A percentile compares a stretch with the other conserved stretches of the same genome.
Conservation (phyloP, 2,888 invertebrate genomes). For the Dorcus hopei region DNA sequence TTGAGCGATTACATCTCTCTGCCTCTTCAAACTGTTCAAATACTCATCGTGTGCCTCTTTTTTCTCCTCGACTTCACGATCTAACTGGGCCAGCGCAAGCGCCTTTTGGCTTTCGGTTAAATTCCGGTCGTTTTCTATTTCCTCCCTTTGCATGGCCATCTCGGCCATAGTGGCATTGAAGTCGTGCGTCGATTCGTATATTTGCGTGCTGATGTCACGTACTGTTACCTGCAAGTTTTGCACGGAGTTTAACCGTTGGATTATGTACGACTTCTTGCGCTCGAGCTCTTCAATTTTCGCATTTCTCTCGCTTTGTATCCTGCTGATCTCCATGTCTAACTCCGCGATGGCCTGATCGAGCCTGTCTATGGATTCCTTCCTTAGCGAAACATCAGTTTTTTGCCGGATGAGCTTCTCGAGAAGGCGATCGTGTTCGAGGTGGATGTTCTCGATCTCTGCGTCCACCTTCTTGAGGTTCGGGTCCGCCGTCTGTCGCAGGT, state of each 20-base stretch:
- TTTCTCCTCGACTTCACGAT: slow-evolving; percentile 32
- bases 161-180: slow-evolving; percentile 33
- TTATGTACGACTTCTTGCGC: slow-evolving; percentile 18
- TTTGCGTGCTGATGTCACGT: slow-evolving; percentile 36
- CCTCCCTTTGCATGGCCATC: slow-evolving; percentile 28
- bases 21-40: slow-evolving; percentile 31
- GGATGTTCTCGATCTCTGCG: slow-evolving; percentile 15
- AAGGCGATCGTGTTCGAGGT: slow-evolving; percentile 15
- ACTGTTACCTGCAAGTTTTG: slow-evolving; percentile 37
- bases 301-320: slow-evolving; percentile 27
- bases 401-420: slow-evolving; percentile 14
- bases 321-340: slow-evolving; percentile 26
- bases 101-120: slow-evolving; percentile 18
- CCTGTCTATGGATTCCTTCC: slow-evolving; percentile 20
- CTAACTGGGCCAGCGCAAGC: slow-evolving; percentile 25
- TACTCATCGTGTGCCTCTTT: slow-evolving; percentile 32
- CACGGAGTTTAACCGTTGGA: slow-evolving; percentile 17
- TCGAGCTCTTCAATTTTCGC: slow-evolving; percentile 19
- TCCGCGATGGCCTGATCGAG: slow-evolving; percentile 20
- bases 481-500: slow-evolving; percentile 15
- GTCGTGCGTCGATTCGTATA: slow-evolving; percentile 34
- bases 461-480: slow-evolving; percentile 11
- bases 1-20: slow-evolving; percentile 29
- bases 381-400: slow-evolving; percentile 13
- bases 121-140: slow-evolving; percentile 21